Percentiles rank a stretch among this genome's conserved stretches.
These are phyloP conservation scores for Cryptocheilus praepositus DNA, from an alignment of 2,888 invertebrate genomes.

Conservation along the genomic window DNA sequence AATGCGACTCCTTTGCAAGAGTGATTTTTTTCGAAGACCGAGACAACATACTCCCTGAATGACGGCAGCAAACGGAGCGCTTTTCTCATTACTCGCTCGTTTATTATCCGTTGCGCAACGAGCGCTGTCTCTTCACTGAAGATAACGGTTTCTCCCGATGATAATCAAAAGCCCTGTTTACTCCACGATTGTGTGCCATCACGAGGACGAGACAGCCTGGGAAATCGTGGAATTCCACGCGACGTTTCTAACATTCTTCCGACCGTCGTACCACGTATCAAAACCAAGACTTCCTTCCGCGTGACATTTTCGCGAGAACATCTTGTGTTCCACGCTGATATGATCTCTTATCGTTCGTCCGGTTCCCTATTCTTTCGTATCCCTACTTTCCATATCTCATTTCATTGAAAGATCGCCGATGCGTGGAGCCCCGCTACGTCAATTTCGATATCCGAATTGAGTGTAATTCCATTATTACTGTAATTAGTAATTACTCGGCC, in stretches of 20 bases:
- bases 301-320: slow-evolving; percentile 1
- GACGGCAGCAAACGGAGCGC: slow-evolving; percentile 21
- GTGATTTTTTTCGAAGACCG: background rate
- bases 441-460: slow-evolving; percentile 40
- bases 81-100: slow-evolving; percentile 31
- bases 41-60: slow-evolving; percentile 11
- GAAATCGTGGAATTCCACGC: too few species aligned
- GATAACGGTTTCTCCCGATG: slow-evolving; percentile 4
- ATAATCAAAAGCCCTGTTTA: slow-evolving; percentile 33
- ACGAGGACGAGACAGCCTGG: too few species aligned
- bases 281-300: slow-evolving; percentile 3
- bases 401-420: slow-evolving; percentile 45
- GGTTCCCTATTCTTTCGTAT: background rate
- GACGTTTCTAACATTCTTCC: too few species aligned
- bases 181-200: background rate
- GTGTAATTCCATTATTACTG: slow-evolving; percentile 54
- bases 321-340: background rate
- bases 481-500: slow-evolving; percentile 55
- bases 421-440: slow-evolving; percentile 50
- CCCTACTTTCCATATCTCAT: background rate
- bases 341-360: slow-evolving; percentile 1
- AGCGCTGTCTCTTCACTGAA: slow-evolving; percentile 12
- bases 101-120: slow-evolving; percentile 29
- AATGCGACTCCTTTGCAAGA: background rate
- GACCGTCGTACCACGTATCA: background rate